Percentiles rank a stretch among this genome's conserved stretches.
Evolutionary conservation across 2,888 invertebrate species (phyloP).

Genomic region (Xylocampa areola): DNA sequence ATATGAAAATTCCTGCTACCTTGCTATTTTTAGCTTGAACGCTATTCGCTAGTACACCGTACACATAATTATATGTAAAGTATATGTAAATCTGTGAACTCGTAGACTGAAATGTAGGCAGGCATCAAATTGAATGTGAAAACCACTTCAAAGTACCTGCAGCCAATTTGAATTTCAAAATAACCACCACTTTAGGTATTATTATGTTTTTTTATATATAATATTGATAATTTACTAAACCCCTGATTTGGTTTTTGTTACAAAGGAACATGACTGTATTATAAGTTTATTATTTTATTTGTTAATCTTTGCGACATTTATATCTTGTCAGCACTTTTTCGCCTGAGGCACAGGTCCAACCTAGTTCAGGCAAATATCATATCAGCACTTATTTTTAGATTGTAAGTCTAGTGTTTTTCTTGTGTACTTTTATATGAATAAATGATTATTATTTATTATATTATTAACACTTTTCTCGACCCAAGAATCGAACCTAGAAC

Average conservation of each 20-base stretch:
- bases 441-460: no score
- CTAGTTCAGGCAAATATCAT: no score
- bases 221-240: background rate
- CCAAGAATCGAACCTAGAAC: no score
- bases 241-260: background rate
- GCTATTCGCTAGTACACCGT: constrained; percentile 46
- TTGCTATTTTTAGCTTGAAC: constrained; percentile 34
- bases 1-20: background rate
- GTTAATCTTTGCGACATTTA: no score
- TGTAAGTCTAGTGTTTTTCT: no score
- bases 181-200: constrained; percentile 27
- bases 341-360: no score
- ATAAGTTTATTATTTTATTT: no score
- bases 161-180: constrained; percentile 64
- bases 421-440: no score
- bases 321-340: no score
- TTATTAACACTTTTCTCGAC: no score
- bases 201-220: constrained; percentile 22
- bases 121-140: constrained; percentile 66
- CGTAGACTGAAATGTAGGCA: constrained; percentile 58
- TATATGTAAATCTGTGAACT: constrained; percentile 71
- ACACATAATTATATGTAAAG: constrained; percentile 72
- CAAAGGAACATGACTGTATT: no score
- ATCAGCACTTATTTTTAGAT: no score
- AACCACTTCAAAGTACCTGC: constrained; percentile 56